Evolutionary conservation across 1,140 invertebrate species (phyloP), one percentile per base, ranked within the genome.

Genomic region (Lithobius niger): DNA sequence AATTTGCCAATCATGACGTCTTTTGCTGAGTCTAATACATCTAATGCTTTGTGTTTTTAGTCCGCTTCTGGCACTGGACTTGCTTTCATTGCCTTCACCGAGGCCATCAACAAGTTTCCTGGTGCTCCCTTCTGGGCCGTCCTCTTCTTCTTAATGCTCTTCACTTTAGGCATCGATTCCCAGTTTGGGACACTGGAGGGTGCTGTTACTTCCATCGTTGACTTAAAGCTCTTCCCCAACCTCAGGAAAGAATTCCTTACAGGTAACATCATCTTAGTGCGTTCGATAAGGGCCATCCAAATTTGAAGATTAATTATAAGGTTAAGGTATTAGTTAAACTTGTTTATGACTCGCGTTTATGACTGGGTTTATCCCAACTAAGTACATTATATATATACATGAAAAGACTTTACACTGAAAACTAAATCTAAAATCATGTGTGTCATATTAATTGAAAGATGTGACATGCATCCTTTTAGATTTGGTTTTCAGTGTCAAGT

Each of bases 171-270:
- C 3, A 92, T 97, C 21, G 92, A 95, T 67, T 94, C 90, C 0
- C 92, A 96, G 65, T 96, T 97, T 66, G 92, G 91, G 0, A 95
- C 89, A 0, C 69, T 96, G 2, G 91, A 96, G 71, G 93, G 93
- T 19, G 91, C 97, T 1, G 87, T 95, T 42, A 96, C 94, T 0
- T 96, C 92, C 0, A 82, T 97, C 43, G 87, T 94, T 21, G 94
- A 97, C 65, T 84, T 96, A 79, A 93, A 97, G 64, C 71, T 96
- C 1, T 92, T 95, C 64, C 89, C 89, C 2, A 92, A 91, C 66
- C 69, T 96, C 19, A 77, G 86, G 42, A 97, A 96, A 72, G 88
- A 95, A 69, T 82, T 90, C 57, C 76, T 95, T 1, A 93, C 91
- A 56, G 90, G 90, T 75, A 55, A 62, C 58, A n/a, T n/a, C n/a